Evolutionary conservation across 2,888 invertebrate species (phyloP), one percentile per base, ranked within the genome.

Genomic region (Temnothorax rugatulus): DNA sequence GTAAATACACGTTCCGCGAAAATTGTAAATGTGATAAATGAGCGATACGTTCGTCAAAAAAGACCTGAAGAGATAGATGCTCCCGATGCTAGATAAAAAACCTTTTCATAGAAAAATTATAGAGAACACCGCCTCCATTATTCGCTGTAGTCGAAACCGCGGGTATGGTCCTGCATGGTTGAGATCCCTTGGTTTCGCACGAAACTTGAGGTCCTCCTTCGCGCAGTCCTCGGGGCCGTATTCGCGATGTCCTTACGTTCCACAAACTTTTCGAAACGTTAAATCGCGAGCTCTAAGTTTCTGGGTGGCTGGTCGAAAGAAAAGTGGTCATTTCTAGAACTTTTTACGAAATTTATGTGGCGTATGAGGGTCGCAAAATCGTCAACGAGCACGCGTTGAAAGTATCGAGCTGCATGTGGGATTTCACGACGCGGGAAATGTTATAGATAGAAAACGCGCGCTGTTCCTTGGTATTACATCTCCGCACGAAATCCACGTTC

Each of bases 401-500:
- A 3, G 29, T 29, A 29, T 29, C 29, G 13, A 34, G 25, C n/a
- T n/a, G n/a, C 5, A 38, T 11, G 5, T 5, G 7, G 13, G 7
- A 38, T 64, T 64, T 64, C 13, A 5, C 13, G 7, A 41, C 2
- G 38, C 2, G 38, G 8, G 3, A n/a, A n/a, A 52, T 8, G n/a
- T 29, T 29, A 29, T 18, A n/a, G 52, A 54, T 9, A 9, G 63
- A 15, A 38, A 63, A 63, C 21, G 15, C 7, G 11, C 2, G 11
- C 15, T 8, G 29, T 59, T 15, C 29, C 29, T 18, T 18, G 8
- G 18, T 59, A 63, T 63, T 44, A 66, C 8, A 8, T 44, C 44
- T 25, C 0, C n/a, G 61, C 34, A 4, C n/a, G 38, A 41, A 15
- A 82, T 82, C 34, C 61, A 82, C 76, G 57, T 79, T 76, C 83